Conservation (phyloP, 1,140 invertebrate genomes). For the Sinonovacula constricta region DNA sequence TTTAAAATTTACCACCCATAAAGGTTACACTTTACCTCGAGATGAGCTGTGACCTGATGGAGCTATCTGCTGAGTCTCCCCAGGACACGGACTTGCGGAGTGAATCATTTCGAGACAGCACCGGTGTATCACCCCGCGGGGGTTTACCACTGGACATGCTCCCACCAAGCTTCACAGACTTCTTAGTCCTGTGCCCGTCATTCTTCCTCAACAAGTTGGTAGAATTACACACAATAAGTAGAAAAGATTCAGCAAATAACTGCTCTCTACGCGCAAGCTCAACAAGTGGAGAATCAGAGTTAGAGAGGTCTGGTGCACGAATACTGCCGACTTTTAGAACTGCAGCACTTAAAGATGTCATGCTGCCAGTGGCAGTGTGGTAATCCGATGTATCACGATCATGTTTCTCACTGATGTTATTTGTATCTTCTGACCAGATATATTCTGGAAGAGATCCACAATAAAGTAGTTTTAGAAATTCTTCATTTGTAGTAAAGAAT, state of each 20-base stretch:
- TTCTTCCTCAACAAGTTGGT: conserved; percentile 74
- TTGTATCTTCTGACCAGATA: conserved; percentile 69
- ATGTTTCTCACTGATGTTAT: conserved; percentile 34
- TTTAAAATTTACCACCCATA: too few species aligned
- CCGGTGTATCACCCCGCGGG: conserved; percentile 66
- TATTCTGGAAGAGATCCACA: conserved; percentile 64
- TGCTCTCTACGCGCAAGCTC: conserved; percentile 74
- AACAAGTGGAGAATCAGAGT: conserved; percentile 68
- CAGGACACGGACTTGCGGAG: conserved; percentile 76
- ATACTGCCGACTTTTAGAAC: conserved; percentile 67
- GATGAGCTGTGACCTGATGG: conserved; percentile 67
- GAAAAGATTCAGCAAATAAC: conserved; percentile 75
- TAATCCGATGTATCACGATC: conserved; percentile 71
- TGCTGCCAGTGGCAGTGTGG: conserved; percentile 70
- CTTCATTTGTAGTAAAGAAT: conserved; percentile 73
- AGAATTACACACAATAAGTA: conserved; percentile 76
- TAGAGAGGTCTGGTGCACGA: conserved; percentile 70
- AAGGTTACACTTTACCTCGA: too few species aligned
- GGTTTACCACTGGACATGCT: conserved; percentile 58
- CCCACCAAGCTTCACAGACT: conserved; percentile 20
- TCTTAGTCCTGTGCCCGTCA: conserved; percentile 52
- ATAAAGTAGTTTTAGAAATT: conserved; percentile 69
- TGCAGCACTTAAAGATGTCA: conserved; percentile 67
- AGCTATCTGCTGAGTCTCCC: conserved; percentile 75
- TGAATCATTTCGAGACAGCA: conserved; percentile 69